Evolutionary conservation across 1,140 invertebrate genomes (phyloP).

Genomic region (Magallana gigas): DNA sequence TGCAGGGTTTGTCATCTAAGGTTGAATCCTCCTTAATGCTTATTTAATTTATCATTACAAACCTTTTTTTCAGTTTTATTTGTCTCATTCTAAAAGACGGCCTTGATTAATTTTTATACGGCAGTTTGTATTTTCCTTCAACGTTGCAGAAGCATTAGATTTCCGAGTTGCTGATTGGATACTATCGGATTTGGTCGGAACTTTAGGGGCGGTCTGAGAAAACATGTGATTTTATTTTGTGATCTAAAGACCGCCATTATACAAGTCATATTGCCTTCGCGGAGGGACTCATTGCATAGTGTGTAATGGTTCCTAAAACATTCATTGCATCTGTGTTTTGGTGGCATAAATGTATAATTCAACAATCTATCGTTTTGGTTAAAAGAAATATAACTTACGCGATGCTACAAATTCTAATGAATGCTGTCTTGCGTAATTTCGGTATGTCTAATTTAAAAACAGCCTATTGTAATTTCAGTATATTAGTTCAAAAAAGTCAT

Average conservation of each 20-base stretch:
- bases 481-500: too few species aligned
- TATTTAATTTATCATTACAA: background rate
- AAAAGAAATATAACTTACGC: too few species aligned
- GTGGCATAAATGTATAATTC: too few species aligned
- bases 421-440: too few species aligned
- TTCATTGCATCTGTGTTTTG: too few species aligned
- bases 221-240: background rate
- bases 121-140: background rate
- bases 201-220: background rate
- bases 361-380: too few species aligned
- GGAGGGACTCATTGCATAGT: too few species aligned
- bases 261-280: background rate
- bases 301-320: too few species aligned
- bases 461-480: too few species aligned
- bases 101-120: background rate
- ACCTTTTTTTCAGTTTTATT: background rate
- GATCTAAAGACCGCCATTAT: slow-evolving; percentile 1
- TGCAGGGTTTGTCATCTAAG: background rate
- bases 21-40: background rate
- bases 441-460: too few species aligned
- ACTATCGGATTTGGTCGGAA: background rate
- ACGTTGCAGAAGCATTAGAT: background rate
- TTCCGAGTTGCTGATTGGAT: background rate
- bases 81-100: background rate
- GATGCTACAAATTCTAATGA: too few species aligned